phyloP scores from a whole-genome alignment of 2,797 vertebrate species.

The Chelonia mydas region DNA sequence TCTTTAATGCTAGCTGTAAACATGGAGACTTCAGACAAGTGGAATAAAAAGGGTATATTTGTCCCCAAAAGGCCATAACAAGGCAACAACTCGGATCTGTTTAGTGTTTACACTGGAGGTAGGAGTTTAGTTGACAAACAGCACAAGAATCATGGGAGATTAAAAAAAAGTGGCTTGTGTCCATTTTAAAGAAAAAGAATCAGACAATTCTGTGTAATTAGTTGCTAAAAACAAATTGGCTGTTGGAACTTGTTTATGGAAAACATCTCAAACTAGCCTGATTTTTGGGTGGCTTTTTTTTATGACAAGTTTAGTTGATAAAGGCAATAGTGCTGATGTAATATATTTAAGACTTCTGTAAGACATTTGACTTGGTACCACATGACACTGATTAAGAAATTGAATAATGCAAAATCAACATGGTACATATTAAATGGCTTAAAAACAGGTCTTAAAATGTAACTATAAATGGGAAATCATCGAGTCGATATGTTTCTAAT shows the following conservation, averaged over 20 bases:
- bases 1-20: not conserved
- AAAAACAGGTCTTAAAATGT: not conserved
- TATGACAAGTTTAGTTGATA: not conserved
- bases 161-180: not conserved
- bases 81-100: not conserved
- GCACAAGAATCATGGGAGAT: not conserved
- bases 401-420: not conserved
- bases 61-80: not conserved
- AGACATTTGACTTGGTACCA: not conserved
- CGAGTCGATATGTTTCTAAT: not conserved
- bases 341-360: not conserved
- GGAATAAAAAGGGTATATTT: not conserved
- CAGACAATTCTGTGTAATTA: fast-evolving
- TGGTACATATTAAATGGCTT: not conserved
- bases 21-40: not conserved
- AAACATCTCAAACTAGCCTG: not conserved
- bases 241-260: fast-evolving
- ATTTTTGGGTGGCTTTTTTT: not conserved
- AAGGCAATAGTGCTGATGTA: not conserved
- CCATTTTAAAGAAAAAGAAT: not conserved
- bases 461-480: not conserved
- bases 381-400: not conserved
- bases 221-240: not conserved
- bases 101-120: not conserved
- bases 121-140: not conserved